These are phyloP conservation scores for Sarcophaga bullata DNA, from an alignment of 1,140 invertebrate species.

Conservation along the genomic window DNA sequence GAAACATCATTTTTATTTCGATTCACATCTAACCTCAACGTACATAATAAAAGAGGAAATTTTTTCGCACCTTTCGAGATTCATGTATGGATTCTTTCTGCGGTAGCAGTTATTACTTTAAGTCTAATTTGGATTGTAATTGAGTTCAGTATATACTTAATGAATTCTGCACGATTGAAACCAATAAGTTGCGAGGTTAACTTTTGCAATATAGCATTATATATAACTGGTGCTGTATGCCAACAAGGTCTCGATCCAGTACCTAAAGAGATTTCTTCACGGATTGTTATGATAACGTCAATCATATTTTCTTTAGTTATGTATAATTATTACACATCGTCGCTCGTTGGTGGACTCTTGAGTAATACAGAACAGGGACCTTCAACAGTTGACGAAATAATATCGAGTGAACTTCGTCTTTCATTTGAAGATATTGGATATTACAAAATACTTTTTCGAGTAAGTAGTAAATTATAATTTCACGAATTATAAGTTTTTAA, in stretches of 20 bases:
- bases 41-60: slow-evolving; percentile 53
- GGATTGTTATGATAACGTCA: slow-evolving; percentile 54
- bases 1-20: slow-evolving; percentile 59
- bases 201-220: background rate
- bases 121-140: slow-evolving; percentile 48
- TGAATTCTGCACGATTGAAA: background rate
- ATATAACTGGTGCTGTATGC: slow-evolving; percentile 56
- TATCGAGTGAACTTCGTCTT: slow-evolving; percentile 53
- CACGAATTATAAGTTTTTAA: too few species aligned
- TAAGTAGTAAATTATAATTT: slow-evolving; percentile 45
- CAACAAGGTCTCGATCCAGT: slow-evolving; percentile 59
- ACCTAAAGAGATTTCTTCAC: slow-evolving; percentile 51
- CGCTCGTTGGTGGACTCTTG: slow-evolving; percentile 60
- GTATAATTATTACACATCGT: slow-evolving; percentile 64
- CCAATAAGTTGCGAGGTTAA: background rate
- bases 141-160: slow-evolving; percentile 25
- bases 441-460: slow-evolving; percentile 60
- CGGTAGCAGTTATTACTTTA: slow-evolving; percentile 46
- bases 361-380: slow-evolving; percentile 58
- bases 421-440: slow-evolving; percentile 64
- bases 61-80: slow-evolving; percentile 58
- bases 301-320: slow-evolving; percentile 60
- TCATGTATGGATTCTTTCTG: slow-evolving; percentile 53
- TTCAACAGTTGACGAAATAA: slow-evolving; percentile 53
- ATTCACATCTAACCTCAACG: slow-evolving; percentile 57